A percentile compares a stretch with the other conserved stretches of the same genome.
phyloP scores from a whole-genome alignment of 2,113 vertebrate genomes.

The Chaetorhynchus papuensis region DNA sequence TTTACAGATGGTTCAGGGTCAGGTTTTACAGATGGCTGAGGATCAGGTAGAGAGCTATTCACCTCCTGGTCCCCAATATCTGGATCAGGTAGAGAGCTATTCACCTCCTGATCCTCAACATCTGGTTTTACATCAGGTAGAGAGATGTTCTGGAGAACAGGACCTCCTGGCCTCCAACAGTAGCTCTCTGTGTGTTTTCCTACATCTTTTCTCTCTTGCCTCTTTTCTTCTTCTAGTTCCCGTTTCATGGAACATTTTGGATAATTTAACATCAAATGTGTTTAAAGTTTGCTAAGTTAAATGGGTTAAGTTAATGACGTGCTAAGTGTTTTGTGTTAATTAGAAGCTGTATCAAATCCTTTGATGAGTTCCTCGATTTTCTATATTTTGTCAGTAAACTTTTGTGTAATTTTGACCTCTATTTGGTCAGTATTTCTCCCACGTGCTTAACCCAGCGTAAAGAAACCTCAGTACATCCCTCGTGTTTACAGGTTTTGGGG shows the following conservation, averaged over 20 bases:
- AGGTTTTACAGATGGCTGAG: no score
- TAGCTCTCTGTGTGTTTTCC: neutral
- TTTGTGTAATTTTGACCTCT: neutral
- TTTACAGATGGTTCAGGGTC: no score
- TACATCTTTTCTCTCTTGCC: neutral
- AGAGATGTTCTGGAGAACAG: no score
- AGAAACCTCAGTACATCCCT: neutral
- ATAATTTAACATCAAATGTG: neutral
- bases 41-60: no score
- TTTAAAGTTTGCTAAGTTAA: neutral
- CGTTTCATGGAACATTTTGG: neutral
- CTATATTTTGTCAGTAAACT: neutral
- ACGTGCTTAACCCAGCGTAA: rapidly evolving
- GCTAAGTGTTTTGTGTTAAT: neutral
- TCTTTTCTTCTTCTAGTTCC: neutral
- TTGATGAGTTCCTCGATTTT: neutral
- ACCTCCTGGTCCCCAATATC: no score
- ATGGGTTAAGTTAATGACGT: neutral
- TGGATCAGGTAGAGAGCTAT: no score
- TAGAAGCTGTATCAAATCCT: neutral
- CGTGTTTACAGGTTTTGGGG: neutral
- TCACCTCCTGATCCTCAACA: no score
- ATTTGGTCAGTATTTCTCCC: neutral
- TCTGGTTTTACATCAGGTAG: no score
- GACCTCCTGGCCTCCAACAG: no score